Evolutionary conservation across 1,140 invertebrate genomes (phyloP), one percentile per base, ranked within the genome.

Genomic region (Nilaparvata lugens): DNA sequence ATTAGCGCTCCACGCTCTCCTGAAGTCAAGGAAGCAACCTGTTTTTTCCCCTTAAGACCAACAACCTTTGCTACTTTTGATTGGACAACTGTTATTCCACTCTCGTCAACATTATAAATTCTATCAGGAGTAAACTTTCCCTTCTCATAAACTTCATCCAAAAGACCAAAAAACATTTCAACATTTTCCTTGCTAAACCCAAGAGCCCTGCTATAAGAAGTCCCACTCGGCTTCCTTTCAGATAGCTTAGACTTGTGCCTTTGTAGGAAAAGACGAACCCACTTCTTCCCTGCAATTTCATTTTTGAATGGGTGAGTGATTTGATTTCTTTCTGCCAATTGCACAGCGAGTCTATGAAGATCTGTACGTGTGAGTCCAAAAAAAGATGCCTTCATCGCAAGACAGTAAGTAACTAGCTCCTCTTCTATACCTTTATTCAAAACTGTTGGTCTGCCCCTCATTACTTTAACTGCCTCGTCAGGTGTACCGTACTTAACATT

Each of bases 61-160:
- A 73, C 48, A 35, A 73, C 64, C 65, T 68, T 69, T 57, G 63
- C 52, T 21, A 61, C 58, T 63, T 62, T 66, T 55, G 69, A 67
- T 24, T 64, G 63, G 11, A 71, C 69, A n/a, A 61, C 65, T 13
- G 63, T 65, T n/a, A 70, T 66, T 9, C 68, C 71, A 45, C 67
- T 70, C 61, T 72, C 67, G 25, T 73, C 69, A 5, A 73, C 69
- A 65, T 73, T 74, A 58, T 67, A 74, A 38, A 74, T 68, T 52
- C 52, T 54, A 28, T 54, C 68, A 55, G 68, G 43, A 56, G 65
- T 51, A 66, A 60, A 71, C 19, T 67, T 66, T 45, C 61, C 42
- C 67, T 70, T 68, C 13, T 62, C 43, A 21, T 64, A 68, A 38
- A 65, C 59, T 7, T 58, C 51, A 64, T 70, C 65, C 13, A 71